A percentile compares a stretch with the other conserved stretches of the same genome.
phyloP scores from a whole-genome alignment of 1,140 invertebrate species.

The Cephus cinctus region DNA sequence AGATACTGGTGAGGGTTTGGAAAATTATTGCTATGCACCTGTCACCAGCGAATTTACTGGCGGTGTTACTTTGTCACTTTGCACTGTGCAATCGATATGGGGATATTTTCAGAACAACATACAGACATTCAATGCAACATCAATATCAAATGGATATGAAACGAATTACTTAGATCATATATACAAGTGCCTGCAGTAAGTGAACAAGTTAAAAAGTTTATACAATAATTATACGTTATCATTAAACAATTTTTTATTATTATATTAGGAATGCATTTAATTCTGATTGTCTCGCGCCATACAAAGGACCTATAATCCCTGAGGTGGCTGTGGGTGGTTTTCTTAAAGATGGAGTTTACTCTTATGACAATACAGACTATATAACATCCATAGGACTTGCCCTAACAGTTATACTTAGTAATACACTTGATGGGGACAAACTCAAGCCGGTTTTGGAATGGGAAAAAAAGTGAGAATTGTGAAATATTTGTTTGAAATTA shows the following conservation, averaged over 20 bases:
- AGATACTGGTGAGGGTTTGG: conserved; percentile 56
- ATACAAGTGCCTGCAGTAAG: conserved; percentile 52
- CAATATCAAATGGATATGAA: background rate
- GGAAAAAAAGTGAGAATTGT: conserved; percentile 64
- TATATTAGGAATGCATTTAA: conserved; percentile 61
- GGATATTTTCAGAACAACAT: conserved; percentile 76
- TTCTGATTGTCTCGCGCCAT: conserved; percentile 72
- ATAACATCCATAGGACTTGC: conserved; percentile 66
- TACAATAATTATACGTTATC: background rate
- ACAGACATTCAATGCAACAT: conserved; percentile 47
- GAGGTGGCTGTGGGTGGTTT: conserved; percentile 79
- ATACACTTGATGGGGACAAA: conserved; percentile 58
- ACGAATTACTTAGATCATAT: conserved; percentile 55
- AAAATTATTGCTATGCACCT: conserved; percentile 84
- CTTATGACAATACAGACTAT: conserved; percentile 49
- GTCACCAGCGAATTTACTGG: conserved; percentile 66
- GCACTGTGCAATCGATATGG: conserved; percentile 76
- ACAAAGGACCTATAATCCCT: conserved; percentile 84
- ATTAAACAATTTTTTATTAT: conserved; percentile 11
- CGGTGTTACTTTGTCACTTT: conserved; percentile 60
- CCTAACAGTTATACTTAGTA: conserved; percentile 77
- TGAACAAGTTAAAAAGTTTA: conserved; percentile 6
- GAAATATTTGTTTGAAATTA: conserved; percentile 5
- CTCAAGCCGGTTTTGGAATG: conserved; percentile 68
- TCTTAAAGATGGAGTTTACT: conserved; percentile 44